Evolutionary conservation across 2,888 invertebrate species (phyloP).

Genomic region (Phanerotoma sp.): DNA sequence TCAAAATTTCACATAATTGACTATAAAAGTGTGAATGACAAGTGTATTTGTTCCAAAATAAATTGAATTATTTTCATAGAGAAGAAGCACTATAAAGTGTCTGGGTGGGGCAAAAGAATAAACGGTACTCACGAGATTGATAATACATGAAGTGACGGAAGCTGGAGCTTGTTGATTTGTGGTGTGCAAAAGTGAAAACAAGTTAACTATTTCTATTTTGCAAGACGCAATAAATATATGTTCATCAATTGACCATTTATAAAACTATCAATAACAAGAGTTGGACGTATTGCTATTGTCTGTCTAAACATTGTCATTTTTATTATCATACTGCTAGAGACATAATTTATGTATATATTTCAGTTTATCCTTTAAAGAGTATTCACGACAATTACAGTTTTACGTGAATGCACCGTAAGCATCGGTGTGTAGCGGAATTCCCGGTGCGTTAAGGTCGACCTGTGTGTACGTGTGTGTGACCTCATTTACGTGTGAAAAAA

Average conservation of each 20-base stretch:
- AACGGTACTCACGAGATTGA: conserved; percentile 20
- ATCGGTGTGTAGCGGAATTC: conserved; percentile 9
- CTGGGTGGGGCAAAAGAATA: conserved; percentile 31
- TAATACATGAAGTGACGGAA: conserved; percentile 8
- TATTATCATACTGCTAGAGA: neutral
- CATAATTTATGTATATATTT: neutral
- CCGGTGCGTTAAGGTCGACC: conserved; percentile 1
- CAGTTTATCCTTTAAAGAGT: neutral
- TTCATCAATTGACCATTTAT: neutral
- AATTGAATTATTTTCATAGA: neutral
- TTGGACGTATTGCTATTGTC: too few species aligned
- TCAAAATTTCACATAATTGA: too few species aligned
- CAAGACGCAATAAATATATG: neutral
- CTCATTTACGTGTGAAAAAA: conserved; percentile 1
- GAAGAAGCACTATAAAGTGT: conserved; percentile 28
- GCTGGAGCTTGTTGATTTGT: conserved; percentile 1
- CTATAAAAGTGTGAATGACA: too few species aligned
- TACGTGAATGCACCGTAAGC: conserved; percentile 9
- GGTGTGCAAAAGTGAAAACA: neutral
- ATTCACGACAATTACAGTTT: conserved; percentile 15
- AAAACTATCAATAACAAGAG: neutral
- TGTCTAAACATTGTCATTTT: neutral
- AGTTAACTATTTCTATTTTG: neutral
- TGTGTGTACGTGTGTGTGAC: conserved; percentile 6
- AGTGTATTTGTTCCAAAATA: neutral